Evolutionary conservation across 1,140 invertebrate genomes (phyloP).

Genomic region (Cotesia typhae): DNA sequence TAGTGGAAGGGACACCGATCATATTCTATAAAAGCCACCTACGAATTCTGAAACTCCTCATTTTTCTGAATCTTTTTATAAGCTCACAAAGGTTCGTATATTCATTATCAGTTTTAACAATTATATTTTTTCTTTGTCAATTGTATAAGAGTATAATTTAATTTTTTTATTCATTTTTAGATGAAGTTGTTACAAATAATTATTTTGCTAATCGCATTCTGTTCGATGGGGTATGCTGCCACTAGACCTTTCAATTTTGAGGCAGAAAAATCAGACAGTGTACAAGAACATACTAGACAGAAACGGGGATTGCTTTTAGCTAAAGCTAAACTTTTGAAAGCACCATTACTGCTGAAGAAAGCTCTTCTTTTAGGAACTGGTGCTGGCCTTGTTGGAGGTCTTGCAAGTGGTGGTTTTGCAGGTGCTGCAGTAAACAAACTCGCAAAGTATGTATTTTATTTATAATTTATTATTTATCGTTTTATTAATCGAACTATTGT

Average conservation of each 20-base stretch:
- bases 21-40: conserved; percentile 37
- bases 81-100: conserved; percentile 22
- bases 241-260: not conserved
- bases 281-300: not conserved
- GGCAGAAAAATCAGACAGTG: not conserved
- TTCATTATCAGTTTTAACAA: not conserved
- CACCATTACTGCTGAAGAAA: conserved; percentile 27
- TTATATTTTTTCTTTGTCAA: too few relatives aligned
- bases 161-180: conserved; percentile 23
- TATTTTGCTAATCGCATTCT: conserved; percentile 25
- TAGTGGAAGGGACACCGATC: conserved; percentile 11
- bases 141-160: too few relatives aligned
- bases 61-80: conserved; percentile 18
- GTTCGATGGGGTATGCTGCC: conserved; percentile 39
- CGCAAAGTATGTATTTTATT: conserved; percentile 40
- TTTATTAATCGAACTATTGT: not conserved
- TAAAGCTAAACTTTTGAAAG: conserved; percentile 20
- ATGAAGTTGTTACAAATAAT: conserved; percentile 38
- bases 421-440: conserved; percentile 43
- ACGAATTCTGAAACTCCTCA: conserved; percentile 28
- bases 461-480: conserved; percentile 8
- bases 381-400: conserved; percentile 21
- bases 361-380: conserved; percentile 32
- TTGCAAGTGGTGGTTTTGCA: conserved; percentile 14
- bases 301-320: conserved; percentile 11